Base-by-base conservation (phyloP, 2,888 invertebrate species). In the Drosophila colorata region DNA sequence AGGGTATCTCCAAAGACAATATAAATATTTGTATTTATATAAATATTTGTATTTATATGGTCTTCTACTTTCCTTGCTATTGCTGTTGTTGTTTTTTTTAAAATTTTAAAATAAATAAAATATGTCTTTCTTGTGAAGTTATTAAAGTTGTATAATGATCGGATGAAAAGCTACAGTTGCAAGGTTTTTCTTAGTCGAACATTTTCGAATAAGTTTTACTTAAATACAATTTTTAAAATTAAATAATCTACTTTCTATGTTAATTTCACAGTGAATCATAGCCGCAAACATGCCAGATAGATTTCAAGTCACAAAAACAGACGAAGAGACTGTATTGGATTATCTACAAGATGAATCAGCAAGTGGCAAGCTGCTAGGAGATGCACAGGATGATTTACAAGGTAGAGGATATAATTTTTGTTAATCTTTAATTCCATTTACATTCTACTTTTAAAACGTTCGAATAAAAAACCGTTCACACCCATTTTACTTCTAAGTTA, bases 261-360 rank as follows among this genome's bases (percentile, higher is more conserved):
- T 4, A 41, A 13, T 68, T 83, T 20, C 48, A 80, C 78, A 78
- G 69, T 67, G 63, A 77, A 66, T 41, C 43, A 46, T 20, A 58
- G 18, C 35, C 41, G 49, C 20, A 66, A 87, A 65, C 69, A 91
- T 91, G 91, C 91, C 91, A 73, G 91, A 91, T 75, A 90, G 91
- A 88, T 91, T 91, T 85, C 91, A 91, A 87, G 91, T 91, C 44
- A 90, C 91, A 74, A 91, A 90, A 79, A 86, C 91, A 60, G 86
- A 89, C 23, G 88, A 88, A 76, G 91, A 90, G 61, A 86, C 88
- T 59, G 84, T 75, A 31, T 79, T 87, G 59, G 87, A 87, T 59
- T 90, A 89, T 74, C 81, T 89, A 18, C 70, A 90, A 52, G 91
- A 91, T 74, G 91, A 91, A 74, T 86, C 90, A 23, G 90, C 89